Conservation (phyloP, 2,888 invertebrate genomes). For the Netelia inedita region DNA sequence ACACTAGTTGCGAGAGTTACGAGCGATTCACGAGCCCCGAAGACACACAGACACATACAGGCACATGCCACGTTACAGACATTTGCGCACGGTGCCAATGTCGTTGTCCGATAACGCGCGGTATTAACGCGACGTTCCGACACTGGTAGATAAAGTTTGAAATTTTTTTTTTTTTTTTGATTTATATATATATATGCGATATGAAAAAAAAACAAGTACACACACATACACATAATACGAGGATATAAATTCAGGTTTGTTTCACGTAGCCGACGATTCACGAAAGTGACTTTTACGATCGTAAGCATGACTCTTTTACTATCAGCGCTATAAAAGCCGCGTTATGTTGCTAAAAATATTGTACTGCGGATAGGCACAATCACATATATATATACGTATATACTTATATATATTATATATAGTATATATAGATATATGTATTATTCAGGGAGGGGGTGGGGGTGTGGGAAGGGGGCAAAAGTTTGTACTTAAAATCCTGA, state of each 20-base stretch:
- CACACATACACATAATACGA: slow-evolving; percentile 25
- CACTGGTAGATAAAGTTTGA: slow-evolving; percentile 58
- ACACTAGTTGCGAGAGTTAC: slow-evolving; percentile 59
- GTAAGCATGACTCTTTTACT: slow-evolving; percentile 10
- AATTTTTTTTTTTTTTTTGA: no score
- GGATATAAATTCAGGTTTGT: slow-evolving; percentile 73
- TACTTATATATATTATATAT: background rate
- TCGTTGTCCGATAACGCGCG: slow-evolving; percentile 67
- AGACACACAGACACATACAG: background rate
- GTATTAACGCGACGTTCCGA: slow-evolving; percentile 24
- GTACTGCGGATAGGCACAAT: background rate
- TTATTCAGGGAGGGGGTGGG: slow-evolving; percentile 11
- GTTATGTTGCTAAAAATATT: slow-evolving; percentile 7
- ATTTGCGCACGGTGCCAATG: slow-evolving; percentile 31
- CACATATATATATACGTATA: background rate
- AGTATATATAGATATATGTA: background rate
- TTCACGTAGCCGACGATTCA: slow-evolving; percentile 71
- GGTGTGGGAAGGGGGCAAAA: background rate
- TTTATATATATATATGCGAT: slow-evolving; percentile 73
- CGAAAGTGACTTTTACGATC: slow-evolving; percentile 63
- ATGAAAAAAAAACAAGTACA: slow-evolving; percentile 45
- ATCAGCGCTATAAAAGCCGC: background rate
- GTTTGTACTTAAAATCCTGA: slow-evolving; percentile 31
- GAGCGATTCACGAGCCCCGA: slow-evolving; percentile 16
- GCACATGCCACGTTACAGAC: background rate